Base-by-base conservation (phyloP, 2,888 invertebrate genomes). In the Piscicola geometra region DNA sequence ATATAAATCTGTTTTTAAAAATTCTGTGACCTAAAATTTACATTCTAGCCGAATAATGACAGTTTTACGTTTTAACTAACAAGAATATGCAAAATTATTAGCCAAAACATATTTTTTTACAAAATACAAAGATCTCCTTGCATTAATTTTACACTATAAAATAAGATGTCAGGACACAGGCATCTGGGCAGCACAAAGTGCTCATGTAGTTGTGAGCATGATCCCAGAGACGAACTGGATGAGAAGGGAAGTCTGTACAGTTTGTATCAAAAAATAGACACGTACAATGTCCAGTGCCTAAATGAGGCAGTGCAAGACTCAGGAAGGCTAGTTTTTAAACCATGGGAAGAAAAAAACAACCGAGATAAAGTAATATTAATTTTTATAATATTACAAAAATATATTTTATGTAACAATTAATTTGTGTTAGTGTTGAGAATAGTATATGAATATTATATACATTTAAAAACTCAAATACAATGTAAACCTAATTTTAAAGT, bases 281-380 rank as follows among this genome's bases (percentile, higher is more conserved):
- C 89, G 81, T 90, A 90, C 60, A 92, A 93, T 84, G 87, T 96
- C 33, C 90, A 93, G 83, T 96, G 96, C 85, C 87, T 98, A 47
- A 98, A 98, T 85, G 98, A 98, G 87, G 88, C 88, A 71, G 86
- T 88, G 3, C 94, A 95, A 81, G 93, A 92, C 35, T 91, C 93
- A 18, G 97, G 94, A 28, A 92, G 91, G 86, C 88, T 88, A 35
- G 90, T 99, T 1, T 97, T 98, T 83, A 96, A 95, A 85, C 88
- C 94, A 0, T 95, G 94, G 91, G 93, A 94, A 81, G 89, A 91
- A 78, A 88, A 95, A 81, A 87, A 92, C 78, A 91, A 93, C 84
- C 89, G 88, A 79, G 89, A 89, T 78, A 88, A 90, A 85, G 94
- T 94, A 86, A 78, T 75, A 76, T 76, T 30, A 15, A 56, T 72